Evolutionary conservation across 2,113 vertebrate species (phyloP), one percentile per base, ranked within the genome.

Genomic region (Globicephala melas): DNA sequence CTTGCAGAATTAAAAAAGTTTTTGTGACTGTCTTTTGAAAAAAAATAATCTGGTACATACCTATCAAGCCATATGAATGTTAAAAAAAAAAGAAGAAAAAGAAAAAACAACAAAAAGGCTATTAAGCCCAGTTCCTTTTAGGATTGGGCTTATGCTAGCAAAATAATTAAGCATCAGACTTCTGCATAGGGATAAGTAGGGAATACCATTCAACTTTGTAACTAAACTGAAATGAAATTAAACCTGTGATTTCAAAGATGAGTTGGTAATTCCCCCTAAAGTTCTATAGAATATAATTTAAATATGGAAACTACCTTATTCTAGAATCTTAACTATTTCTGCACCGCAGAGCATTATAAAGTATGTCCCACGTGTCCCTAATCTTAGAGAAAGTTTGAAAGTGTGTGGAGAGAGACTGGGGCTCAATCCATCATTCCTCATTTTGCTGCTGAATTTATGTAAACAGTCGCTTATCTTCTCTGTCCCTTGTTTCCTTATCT

Each of bases 341-440:
- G 63, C 2, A 87, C 36, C 36, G 60, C 9, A 79, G 41, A 92
- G 65, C 41, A 73, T 53, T 81, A 71, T 33, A 47, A 76, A 60
- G 4, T 58, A 21, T 62, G 70, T 6, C 26, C 28, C 38, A 88
- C 10, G n/a, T 14, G 13, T 53, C n/a, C 23, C 62, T 73, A 47
- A 85, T 84, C 74, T 70, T 44, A 73, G n/a, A 88, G 82, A 90
- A 94, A 74, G n/a, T 53, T 65, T 94, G 70, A 70, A 33, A 88
- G 2, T n/a, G 36, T 80, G 7, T 13, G 25, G 25, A 93, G 70
- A 79, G 71, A 89, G 38, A 81, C 0, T 0, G 1, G 31, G 12
- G 28, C 65, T 89, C 60, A 77, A 76, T 55, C 6, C 23, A 60
- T 91, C 60, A 44, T 84, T 91, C 47, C 8, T 62, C 70, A 44